Percentiles rank a stretch among this genome's conserved stretches.
Conservation (phyloP, 2,888 invertebrate species). For the Esperia sulphurella region DNA sequence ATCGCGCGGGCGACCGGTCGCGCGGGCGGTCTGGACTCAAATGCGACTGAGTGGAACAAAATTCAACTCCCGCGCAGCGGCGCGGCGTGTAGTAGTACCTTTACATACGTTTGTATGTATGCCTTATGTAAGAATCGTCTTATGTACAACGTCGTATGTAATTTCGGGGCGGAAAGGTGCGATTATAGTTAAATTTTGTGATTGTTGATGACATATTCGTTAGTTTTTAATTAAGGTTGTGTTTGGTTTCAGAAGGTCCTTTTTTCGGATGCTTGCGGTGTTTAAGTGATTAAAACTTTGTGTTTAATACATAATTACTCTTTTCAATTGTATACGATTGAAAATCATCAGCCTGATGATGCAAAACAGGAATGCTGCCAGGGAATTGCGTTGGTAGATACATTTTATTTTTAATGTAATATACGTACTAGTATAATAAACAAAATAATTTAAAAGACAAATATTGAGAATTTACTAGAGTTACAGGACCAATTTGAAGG, state of each 20-base stretch:
- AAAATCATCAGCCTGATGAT: too few species aligned
- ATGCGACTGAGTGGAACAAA: slow-evolving; percentile 76
- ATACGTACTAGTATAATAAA: too few species aligned
- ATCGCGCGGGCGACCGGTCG: slow-evolving; percentile 44
- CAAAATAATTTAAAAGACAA: too few species aligned
- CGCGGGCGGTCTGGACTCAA: slow-evolving; percentile 49
- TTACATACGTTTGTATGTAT: slow-evolving; percentile 32
- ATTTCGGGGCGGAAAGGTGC: slow-evolving; percentile 60
- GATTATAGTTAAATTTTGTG: slow-evolving; percentile 47
- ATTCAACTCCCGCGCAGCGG: slow-evolving; percentile 57
- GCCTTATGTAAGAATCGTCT: slow-evolving; percentile 47
- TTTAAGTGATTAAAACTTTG: too few species aligned
- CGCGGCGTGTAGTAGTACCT: slow-evolving; percentile 20
- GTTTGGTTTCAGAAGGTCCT: slow-evolving; percentile 9
- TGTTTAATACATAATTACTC: too few species aligned
- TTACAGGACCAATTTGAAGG: too few species aligned
- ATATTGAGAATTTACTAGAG: too few species aligned
- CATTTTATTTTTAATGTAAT: too few species aligned
- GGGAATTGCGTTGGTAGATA: too few species aligned
- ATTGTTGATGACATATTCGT: slow-evolving; percentile 33
- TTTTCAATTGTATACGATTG: too few species aligned
- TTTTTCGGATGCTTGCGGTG: not conserved
- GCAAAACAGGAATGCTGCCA: too few species aligned
- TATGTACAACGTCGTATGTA: slow-evolving; percentile 58
- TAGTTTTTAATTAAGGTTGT: slow-evolving; percentile 22